Evolutionary conservation across 1,140 invertebrate species (phyloP).

Genomic region (Himalopsyche phryganea): DNA sequence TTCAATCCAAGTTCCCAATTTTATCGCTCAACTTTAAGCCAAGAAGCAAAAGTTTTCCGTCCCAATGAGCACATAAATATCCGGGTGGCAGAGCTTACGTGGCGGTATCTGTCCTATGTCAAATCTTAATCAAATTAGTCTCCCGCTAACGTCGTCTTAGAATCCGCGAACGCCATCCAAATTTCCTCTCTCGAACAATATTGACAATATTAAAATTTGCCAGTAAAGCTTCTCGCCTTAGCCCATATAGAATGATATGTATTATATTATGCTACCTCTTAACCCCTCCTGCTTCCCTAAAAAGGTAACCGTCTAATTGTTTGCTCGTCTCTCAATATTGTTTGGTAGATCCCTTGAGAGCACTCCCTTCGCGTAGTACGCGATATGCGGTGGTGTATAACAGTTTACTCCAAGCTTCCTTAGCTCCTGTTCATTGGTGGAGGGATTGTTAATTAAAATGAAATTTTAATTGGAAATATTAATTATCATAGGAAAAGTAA

Average conservation of each 20-base stretch:
- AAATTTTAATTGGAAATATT: not conserved
- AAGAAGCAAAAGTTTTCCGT: conserved; percentile 17
- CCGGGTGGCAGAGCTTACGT: conserved; percentile 7
- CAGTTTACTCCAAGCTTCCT: conserved; percentile 19
- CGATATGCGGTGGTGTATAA: conserved; percentile 20
- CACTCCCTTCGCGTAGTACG: conserved; percentile 11
- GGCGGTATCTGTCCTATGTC: conserved; percentile 34
- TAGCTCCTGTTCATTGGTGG: conserved; percentile 7
- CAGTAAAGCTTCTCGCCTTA: conserved; percentile 20
- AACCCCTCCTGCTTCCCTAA: conserved; percentile 29
- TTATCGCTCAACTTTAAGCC: conserved; percentile 28
- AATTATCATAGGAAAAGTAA: not conserved
- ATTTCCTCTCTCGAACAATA: conserved; percentile 27
- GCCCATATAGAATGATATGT: conserved; percentile 13
- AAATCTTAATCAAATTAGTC: conserved; percentile 35
- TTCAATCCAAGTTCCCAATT: conserved; percentile 30
- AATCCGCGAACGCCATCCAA: conserved; percentile 3
- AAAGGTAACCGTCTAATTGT: conserved; percentile 37
- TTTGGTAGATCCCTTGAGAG: conserved; percentile 31
- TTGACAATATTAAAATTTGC: conserved; percentile 35
- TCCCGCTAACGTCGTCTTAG: conserved; percentile 9
- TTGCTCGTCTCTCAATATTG: conserved; percentile 37
- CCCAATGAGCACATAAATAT: conserved; percentile 21
- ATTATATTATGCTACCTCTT: conserved; percentile 27
- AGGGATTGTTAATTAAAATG: not conserved